Base-by-base conservation (phyloP, 35 echinoderm and acorn worm species). In the Anneissia japonica region DNA sequence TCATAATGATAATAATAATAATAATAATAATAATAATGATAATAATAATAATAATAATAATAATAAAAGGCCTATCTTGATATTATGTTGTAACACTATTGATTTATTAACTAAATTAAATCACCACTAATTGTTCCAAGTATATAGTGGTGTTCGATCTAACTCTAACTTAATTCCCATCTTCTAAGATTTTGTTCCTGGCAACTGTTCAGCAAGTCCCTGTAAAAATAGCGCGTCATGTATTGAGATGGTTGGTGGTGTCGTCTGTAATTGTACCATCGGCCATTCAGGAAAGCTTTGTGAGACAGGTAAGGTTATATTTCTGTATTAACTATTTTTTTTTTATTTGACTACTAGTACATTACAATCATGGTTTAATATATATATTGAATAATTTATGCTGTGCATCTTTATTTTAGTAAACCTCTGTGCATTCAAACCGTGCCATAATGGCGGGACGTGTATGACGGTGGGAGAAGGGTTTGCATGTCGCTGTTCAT, bases 401-500 rank as follows among this genome's bases (percentile, higher is more conserved):
- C n/a, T n/a, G n/a, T n/a, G n/a, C n/a, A 45, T 45, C 40, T 45
- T 16, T 16, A 45, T 45, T 64, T 9, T 26, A 9, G 73, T 72
- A 1, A 46, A 90, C 32, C 23, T 30, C 11, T 90, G 88, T 79
- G 73, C 41, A 7, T 77, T 81, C 30, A 0, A 23, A 33, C 88
- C 88, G 9, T 90, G 88, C 56, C 34, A 55, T 32, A 84, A 90
- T 75, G 88, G 74, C 0, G 88, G 74, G 5, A 55, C 55, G 0
- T 90, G 88, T 75, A 9, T 43, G 5, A 9, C 1, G 21, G 5
- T 12, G 2, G 51, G 51, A 64, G 10, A 3, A 64, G 84, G 84
- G 21, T 90, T 46, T 79, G 90, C 82, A 39, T 95, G 93, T 46
- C 37, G 81, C 30, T 95, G 93, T 33, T 86, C 82, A 0, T 30